These are phyloP conservation scores for Chelonus formosanus DNA, from an alignment of 2,888 invertebrate genomes.

Conservation along the genomic window DNA sequence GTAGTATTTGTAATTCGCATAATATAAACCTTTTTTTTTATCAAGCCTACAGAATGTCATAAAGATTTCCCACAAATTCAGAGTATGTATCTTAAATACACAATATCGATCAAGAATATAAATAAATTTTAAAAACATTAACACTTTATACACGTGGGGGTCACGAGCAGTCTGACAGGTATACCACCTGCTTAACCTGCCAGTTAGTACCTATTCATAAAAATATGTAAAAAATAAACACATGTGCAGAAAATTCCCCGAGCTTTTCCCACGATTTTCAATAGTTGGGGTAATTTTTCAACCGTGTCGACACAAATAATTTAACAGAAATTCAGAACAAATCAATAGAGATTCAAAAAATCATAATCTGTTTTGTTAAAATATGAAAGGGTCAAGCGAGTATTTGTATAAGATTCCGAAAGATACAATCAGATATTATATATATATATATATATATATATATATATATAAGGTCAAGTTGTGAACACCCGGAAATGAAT, in stretches of 20 bases:
- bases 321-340: constrained; percentile 12
- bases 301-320: neutral
- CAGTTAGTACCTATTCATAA: neutral
- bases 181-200: constrained; percentile 15
- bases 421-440: neutral
- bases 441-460: too few species aligned
- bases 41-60: too few species aligned
- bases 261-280: constrained; percentile 13
- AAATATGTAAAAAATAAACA: constrained; percentile 10
- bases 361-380: constrained; percentile 2
- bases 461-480: constrained; percentile 43
- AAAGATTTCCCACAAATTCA: too few species aligned
- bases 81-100: too few species aligned
- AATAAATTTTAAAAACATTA: constrained; percentile 5
- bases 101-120: neutral
- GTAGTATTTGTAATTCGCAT: neutral
- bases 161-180: constrained; percentile 15
- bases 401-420: constrained; percentile 27
- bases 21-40: neutral
- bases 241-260: constrained; percentile 10
- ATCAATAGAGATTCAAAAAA: neutral
- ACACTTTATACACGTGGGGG: constrained; percentile 18
- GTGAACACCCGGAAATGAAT: constrained; percentile 39
- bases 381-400: constrained; percentile 39
- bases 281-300: constrained; percentile 1